phyloP scores from a whole-genome alignment of 2,888 invertebrate genomes.

The Parnassius apollo region DNA sequence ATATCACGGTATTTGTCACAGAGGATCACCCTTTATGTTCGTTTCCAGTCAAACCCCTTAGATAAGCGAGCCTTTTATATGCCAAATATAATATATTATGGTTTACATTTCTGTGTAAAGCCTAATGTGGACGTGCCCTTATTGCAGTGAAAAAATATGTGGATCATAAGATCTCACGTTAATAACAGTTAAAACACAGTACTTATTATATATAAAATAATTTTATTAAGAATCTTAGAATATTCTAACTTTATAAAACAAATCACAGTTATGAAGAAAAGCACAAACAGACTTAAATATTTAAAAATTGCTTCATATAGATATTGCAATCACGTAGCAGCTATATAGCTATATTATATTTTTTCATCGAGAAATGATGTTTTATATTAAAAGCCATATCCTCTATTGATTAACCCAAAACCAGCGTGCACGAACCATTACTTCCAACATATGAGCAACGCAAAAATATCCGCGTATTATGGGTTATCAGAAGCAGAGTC shows the following conservation, averaged over 20 bases:
- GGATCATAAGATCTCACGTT: no score
- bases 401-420: constrained; percentile 36
- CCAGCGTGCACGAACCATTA: constrained; percentile 69
- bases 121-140: constrained; percentile 52
- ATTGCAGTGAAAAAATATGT: no score
- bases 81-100: constrained; percentile 82
- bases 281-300: no score
- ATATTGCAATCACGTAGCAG: no score
- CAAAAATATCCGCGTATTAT: constrained; percentile 81
- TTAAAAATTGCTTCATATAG: no score
- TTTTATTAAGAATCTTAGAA: no score
- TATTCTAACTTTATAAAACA: no score
- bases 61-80: constrained; percentile 82
- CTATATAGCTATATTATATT: no score
- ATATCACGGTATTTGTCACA: constrained; percentile 82
- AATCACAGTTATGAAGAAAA: no score
- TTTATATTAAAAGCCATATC: constrained; percentile 40
- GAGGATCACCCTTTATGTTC: constrained; percentile 82
- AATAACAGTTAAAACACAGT: no score
- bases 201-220: no score
- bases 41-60: constrained; percentile 82
- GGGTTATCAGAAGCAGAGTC: constrained; percentile 76
- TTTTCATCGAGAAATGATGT: no score
- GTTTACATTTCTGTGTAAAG: constrained; percentile 69
- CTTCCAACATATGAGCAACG: constrained; percentile 81